Conservation (phyloP, 92 coral and sea anemone species). For the Siderastrea radians region DNA sequence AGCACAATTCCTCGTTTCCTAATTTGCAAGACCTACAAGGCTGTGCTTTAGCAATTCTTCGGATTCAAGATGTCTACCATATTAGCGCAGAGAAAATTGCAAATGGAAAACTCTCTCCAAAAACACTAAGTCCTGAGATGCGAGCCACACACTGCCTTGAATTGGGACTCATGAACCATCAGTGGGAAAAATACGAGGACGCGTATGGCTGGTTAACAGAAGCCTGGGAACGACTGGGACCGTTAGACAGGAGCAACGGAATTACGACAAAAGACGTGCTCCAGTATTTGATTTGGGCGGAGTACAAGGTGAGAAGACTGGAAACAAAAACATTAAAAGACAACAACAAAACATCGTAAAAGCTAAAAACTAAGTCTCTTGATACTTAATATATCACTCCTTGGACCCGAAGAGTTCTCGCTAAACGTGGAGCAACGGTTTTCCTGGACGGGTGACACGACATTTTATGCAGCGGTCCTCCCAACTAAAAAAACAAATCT, state of each 20-base stretch:
- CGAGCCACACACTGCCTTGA: slow-evolving; percentile 86
- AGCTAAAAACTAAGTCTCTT: too few relatives aligned
- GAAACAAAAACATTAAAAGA: background rate
- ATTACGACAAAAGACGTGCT: slow-evolving; percentile 66
- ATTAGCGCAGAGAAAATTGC: slow-evolving; percentile 80
- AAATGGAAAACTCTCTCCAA: slow-evolving; percentile 73
- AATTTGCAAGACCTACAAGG: slow-evolving; percentile 78
- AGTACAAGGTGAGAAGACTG: slow-evolving; percentile 82
- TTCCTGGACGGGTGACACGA: too few relatives aligned
- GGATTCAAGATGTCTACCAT: slow-evolving; percentile 92
- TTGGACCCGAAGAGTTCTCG: too few relatives aligned
- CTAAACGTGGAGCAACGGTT: too few relatives aligned
- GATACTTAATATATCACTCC: too few relatives aligned
- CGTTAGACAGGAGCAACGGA: slow-evolving; percentile 65
- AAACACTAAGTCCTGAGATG: slow-evolving; percentile 78
- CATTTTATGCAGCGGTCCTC: too few relatives aligned
- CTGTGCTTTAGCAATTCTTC: slow-evolving; percentile 82
- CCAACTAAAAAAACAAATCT: too few relatives aligned
- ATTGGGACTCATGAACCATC: slow-evolving; percentile 81
- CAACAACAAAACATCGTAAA: too few relatives aligned
- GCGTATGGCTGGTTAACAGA: slow-evolving; percentile 89
- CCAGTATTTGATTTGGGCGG: slow-evolving; percentile 94
- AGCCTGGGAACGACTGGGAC: slow-evolving; percentile 71
- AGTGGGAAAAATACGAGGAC: slow-evolving; percentile 64
- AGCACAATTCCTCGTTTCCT: slow-evolving; percentile 72